These are phyloP conservation scores for Psilopsiagon aymara DNA, from an alignment of 2,113 vertebrate genomes.

Conservation along the genomic window DNA sequence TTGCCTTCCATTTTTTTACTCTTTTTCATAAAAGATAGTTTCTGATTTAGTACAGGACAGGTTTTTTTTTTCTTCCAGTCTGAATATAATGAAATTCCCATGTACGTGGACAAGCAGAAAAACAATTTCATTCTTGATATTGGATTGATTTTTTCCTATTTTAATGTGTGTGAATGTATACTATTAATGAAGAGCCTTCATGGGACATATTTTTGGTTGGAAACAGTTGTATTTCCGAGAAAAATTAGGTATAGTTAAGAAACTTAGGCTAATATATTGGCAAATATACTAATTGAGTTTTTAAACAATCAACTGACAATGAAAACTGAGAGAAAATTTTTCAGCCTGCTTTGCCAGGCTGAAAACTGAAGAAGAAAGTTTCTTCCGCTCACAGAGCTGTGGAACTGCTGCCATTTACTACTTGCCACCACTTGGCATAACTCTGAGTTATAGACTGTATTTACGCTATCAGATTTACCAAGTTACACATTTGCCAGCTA, in stretches of 20 bases:
- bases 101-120: not conserved
- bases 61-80: not conserved
- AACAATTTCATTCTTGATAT: not conserved
- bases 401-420: not conserved
- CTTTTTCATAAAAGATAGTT: not conserved
- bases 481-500: not conserved
- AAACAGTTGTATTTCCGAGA: not conserved
- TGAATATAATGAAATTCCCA: not conserved
- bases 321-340: not conserved
- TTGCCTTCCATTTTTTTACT: not conserved
- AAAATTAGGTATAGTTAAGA: not conserved
- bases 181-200: not conserved
- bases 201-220: not conserved
- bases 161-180: not conserved
- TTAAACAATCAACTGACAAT: not conserved
- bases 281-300: not conserved
- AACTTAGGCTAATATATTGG: not conserved
- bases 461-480: not conserved
- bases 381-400: not conserved
- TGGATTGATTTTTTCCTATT: not conserved
- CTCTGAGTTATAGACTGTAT: not conserved
- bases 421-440: not conserved
- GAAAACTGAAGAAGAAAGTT: not conserved
- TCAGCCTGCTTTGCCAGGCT: not conserved
- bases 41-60: not conserved